phyloP scores from a whole-genome alignment of 2,888 invertebrate genomes.

The Dascillus cervinus region DNA sequence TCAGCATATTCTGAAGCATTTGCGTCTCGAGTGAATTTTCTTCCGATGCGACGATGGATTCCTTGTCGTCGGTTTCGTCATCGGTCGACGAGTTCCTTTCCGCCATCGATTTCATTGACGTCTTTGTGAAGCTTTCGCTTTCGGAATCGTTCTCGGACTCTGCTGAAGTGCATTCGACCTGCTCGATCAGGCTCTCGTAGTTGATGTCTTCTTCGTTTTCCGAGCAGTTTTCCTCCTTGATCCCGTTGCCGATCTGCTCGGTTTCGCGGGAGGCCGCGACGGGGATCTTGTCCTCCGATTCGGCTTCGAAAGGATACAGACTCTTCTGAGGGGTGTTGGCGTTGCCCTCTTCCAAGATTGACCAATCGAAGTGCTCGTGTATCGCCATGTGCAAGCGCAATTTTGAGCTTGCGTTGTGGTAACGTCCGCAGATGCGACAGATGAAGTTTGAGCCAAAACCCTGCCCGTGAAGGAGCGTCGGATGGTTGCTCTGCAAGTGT shows the following conservation, averaged over 20 bases:
- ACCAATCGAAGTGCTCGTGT: slow-evolving; percentile 45
- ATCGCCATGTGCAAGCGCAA: slow-evolving; percentile 50
- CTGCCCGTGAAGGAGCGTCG: slow-evolving; percentile 42
- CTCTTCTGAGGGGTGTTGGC: slow-evolving; percentile 1
- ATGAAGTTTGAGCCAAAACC: slow-evolving; percentile 52
- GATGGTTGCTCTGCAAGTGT: slow-evolving; percentile 46
- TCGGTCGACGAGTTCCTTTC: slow-evolving; percentile 7
- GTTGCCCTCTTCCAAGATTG: slow-evolving; percentile 26
- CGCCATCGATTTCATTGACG: slow-evolving; percentile 1
- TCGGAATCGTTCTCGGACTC: slow-evolving; percentile 19
- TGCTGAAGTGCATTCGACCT: slow-evolving; percentile 22
- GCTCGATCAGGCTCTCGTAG: slow-evolving; percentile 36
- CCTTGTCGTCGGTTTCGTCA: slow-evolving; percentile 10
- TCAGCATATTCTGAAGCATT: slow-evolving; percentile 20
- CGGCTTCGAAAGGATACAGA: slow-evolving; percentile 1
- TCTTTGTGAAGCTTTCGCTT: slow-evolving; percentile 9
- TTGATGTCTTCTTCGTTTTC: slow-evolving; percentile 24
- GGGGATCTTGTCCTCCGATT: background rate
- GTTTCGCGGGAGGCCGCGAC: too few relatives aligned
- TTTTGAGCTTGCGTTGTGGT: slow-evolving; percentile 52
- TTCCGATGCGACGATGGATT: slow-evolving; percentile 11
- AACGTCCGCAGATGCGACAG: slow-evolving; percentile 44
- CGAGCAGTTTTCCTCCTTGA: background rate
- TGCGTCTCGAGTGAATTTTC: slow-evolving; percentile 21
- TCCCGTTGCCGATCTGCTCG: background rate